Base-by-base conservation (phyloP, 2,888 invertebrate species). In the Allophyes oxyacanthae region DNA sequence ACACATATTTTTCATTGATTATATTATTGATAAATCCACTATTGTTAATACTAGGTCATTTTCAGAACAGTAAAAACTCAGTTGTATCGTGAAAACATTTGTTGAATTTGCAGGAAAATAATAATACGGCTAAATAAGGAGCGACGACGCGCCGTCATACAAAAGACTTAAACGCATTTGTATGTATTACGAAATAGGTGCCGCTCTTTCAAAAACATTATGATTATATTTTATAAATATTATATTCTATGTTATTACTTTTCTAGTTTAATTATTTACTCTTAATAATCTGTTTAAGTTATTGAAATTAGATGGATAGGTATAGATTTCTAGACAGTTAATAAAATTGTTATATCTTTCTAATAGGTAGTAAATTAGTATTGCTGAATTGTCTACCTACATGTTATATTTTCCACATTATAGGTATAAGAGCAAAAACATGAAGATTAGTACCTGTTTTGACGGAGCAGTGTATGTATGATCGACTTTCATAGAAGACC, bases 381-480 rank as follows among this genome's bases (percentile, higher is more conserved):
- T 32, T 36, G 0, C 8, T 42, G 5, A 6, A 45, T n/a, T 6
- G n/a, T 15, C 3, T 20, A 20, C 4, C 20, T 20, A 20, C 20
- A 20, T 2, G 20, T 20, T 20, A 20, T 20, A 20, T 20, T 20
- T 20, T 20, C 20, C 20, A 20, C 20, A 20, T 8, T 14, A 11
- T 20, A 37, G 6, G 1, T 10, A 9, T 1, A 40, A 11, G 11
- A 13, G 7, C 1, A 46, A 32, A 41, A 0, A n/a, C 0, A 34
- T 20, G 2, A 15, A 33, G 13, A 56, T 13, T 30, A 42, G 9
- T 95, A 99, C 99, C 99, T 95, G 99, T 98, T 94, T 98, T 99
- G 67, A 99, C 99, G 61, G 99, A 99, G 92, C 98, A 99, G 93
- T 99, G 99, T 81, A 99, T 98, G 89, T 99, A 98, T 11, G 97